These are phyloP conservation scores for Probosciger aterrimus DNA, from an alignment of 2,113 vertebrate genomes.

Conservation along the genomic window DNA sequence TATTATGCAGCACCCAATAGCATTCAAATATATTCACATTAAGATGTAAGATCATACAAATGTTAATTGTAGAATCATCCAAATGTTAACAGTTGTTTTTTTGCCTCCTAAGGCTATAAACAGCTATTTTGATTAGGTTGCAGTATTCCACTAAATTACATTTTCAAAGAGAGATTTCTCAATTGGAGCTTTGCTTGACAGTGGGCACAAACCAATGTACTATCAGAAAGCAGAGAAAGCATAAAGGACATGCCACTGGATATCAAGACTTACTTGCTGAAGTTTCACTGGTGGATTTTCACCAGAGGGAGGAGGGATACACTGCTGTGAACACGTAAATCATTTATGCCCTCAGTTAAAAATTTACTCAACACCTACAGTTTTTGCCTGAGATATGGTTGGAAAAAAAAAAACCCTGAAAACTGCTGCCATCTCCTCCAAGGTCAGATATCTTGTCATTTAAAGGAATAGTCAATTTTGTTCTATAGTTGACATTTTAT, in stretches of 20 bases:
- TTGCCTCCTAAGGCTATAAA: not conserved
- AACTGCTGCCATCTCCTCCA: not conserved
- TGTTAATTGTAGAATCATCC: not conserved
- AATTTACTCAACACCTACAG: slow-evolving; percentile 10
- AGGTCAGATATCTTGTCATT: not conserved
- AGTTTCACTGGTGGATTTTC: not conserved
- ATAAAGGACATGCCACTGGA: not conserved
- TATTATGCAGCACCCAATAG: slow-evolving; percentile 24
- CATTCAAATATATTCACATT: slow-evolving; percentile 25
- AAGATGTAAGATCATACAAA: slow-evolving; percentile 1
- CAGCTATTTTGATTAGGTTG: slow-evolving; percentile 24
- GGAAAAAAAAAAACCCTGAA: not conserved
- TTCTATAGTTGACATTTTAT: not conserved
- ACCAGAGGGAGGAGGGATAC: not conserved
- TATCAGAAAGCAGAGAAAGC: not conserved
- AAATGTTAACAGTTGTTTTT: slow-evolving; percentile 19
- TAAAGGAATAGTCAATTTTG: not conserved
- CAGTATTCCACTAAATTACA: not conserved
- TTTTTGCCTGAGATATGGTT: not conserved
- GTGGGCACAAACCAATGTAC: not conserved
- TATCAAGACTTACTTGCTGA: not conserved
- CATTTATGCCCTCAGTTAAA: slow-evolving; percentile 40
- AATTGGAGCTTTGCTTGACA: not conserved
- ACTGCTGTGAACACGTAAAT: slow-evolving; percentile 9
- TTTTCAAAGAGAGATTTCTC: slow-evolving; percentile 9